A percentile compares a stretch with the other conserved stretches of the same genome.
These are phyloP conservation scores for Neotoxoptera formosana DNA, from an alignment of 1,140 invertebrate species.

Conservation along the genomic window DNA sequence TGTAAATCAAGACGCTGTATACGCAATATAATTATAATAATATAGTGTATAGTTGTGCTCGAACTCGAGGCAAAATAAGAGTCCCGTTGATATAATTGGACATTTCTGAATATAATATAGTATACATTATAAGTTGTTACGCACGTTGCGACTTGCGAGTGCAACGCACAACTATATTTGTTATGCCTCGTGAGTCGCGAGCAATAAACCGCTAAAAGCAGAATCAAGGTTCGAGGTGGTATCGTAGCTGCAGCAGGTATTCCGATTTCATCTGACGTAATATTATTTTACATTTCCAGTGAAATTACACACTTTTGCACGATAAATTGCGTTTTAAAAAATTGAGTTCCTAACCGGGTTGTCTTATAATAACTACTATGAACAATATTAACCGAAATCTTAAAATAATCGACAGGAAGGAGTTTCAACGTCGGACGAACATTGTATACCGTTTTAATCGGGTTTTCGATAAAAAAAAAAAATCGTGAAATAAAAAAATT, in stretches of 20 bases:
- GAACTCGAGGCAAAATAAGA: background rate
- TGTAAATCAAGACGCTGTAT: background rate
- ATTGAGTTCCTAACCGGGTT: background rate
- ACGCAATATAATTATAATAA: background rate
- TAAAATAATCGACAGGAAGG: background rate
- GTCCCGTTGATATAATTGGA: background rate
- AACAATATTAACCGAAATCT: background rate
- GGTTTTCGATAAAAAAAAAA: background rate
- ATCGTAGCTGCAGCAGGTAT: background rate
- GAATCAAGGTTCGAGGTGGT: background rate
- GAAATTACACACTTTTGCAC: background rate
- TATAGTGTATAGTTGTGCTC: background rate
- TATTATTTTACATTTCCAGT: background rate
- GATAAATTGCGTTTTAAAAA: background rate
- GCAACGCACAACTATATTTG: background rate
- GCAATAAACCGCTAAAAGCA: background rate
- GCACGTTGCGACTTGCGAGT: background rate
- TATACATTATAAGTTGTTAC: background rate
- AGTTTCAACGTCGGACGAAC: background rate
- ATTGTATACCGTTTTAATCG: background rate
- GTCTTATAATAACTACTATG: background rate
- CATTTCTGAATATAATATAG: background rate
- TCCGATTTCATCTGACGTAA: background rate
- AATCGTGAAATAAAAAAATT: background rate
- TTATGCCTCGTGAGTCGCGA: background rate